Evolutionary conservation across 2,888 invertebrate species (phyloP).

Genomic region (Augiades crinisus): DNA sequence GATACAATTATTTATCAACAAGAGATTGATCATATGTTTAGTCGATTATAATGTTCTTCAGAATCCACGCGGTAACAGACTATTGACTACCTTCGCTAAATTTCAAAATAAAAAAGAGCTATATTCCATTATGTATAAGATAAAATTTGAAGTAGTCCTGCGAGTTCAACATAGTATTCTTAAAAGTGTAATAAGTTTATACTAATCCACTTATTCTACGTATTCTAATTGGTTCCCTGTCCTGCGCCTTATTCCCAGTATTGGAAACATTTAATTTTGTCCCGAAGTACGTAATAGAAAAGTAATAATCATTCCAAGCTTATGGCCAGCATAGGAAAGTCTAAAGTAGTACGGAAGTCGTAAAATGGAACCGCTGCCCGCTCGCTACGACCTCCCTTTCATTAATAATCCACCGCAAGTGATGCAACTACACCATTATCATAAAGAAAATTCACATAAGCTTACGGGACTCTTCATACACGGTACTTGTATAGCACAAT

Average conservation of each 20-base stretch:
- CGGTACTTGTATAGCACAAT: constrained; percentile 4
- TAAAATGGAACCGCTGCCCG: constrained; percentile 16
- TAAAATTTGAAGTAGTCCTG: background rate
- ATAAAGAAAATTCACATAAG: constrained; percentile 9
- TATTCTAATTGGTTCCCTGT: too few species aligned
- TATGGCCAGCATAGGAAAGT: constrained; percentile 14
- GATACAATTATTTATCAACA: too few species aligned
- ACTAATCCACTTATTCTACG: too few species aligned
- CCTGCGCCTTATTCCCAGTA: too few species aligned
- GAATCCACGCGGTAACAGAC: too few species aligned
- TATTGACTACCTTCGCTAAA: too few species aligned
- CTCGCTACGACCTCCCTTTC: constrained; percentile 11
- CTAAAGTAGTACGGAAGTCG: constrained; percentile 22
- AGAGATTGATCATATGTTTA: too few species aligned
- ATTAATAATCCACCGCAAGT: constrained; percentile 6
- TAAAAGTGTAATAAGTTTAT: too few species aligned
- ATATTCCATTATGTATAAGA: too few species aligned
- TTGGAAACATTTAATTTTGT: background rate
- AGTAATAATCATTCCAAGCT: constrained; percentile 4
- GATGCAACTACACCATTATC: constrained; percentile 14
- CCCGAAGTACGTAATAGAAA: background rate
- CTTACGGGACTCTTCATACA: constrained; percentile 2
- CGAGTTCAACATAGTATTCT: background rate
- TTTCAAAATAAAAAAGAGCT: too few species aligned
- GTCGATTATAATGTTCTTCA: too few species aligned